phyloP scores from a whole-genome alignment of 1,140 invertebrate genomes.

The Calliopsis andreniformis region DNA sequence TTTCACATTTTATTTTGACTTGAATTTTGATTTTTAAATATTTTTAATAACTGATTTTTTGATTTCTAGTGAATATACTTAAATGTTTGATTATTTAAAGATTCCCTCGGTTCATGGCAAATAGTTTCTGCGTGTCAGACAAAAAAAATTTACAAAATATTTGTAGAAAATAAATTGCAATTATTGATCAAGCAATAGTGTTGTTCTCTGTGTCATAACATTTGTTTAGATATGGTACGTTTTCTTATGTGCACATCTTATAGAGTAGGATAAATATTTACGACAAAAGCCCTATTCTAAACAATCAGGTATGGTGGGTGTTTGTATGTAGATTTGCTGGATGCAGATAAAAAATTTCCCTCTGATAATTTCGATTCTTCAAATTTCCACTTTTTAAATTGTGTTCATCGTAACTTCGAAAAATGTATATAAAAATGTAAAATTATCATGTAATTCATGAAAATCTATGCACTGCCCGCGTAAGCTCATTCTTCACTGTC shows the following conservation, averaged over 20 bases:
- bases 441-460: not conserved
- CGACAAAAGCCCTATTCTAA: conserved; percentile 57
- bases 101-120: not conserved
- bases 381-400: not conserved
- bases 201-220: not conserved
- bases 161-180: not conserved
- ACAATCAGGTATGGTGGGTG: conserved; percentile 37
- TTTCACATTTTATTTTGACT: no score
- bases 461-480: not conserved
- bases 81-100: conserved; percentile 13
- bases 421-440: not conserved
- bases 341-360: conserved; percentile 41
- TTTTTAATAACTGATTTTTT: conserved; percentile 17
- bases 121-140: not conserved
- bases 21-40: conserved; percentile 24
- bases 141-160: conserved; percentile 3
- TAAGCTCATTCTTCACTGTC: conserved; percentile 19
- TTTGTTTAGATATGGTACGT: conserved; percentile 14
- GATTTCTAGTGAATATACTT: not conserved
- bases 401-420: no score
- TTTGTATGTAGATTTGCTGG: conserved; percentile 48
- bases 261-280: conserved; percentile 35
- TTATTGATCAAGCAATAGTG: conserved; percentile 4
- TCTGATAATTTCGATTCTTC: not conserved
- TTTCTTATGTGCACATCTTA: conserved; percentile 23